phyloP scores from a whole-genome alignment of 1,140 invertebrate species.

The Bacillus rossius region DNA sequence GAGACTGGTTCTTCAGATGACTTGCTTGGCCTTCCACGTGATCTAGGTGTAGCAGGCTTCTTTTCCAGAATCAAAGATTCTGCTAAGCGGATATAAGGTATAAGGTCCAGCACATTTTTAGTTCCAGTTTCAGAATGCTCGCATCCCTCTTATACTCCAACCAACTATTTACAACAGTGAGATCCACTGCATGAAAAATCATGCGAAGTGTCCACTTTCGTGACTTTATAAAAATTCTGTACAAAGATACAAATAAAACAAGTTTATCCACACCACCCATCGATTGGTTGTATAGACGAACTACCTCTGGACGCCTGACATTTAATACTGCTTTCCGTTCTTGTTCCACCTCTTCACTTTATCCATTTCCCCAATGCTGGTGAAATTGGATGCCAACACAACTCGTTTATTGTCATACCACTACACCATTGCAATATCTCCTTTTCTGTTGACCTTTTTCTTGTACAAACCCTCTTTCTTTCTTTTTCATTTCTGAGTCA shows the following conservation, averaged over 20 bases:
- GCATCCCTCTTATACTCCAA: constrained; percentile 28
- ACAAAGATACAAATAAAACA: constrained; percentile 28
- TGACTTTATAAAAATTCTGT: constrained; percentile 28
- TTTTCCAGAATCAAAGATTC: constrained; percentile 11
- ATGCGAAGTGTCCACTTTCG: constrained; percentile 34
- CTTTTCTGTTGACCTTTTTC: constrained; percentile 16
- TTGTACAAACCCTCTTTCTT: constrained; percentile 10
- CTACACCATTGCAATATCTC: constrained; percentile 35
- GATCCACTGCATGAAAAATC: constrained; percentile 30
- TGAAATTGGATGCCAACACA: constrained; percentile 40
- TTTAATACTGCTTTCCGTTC: constrained; percentile 28
- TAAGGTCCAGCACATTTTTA: constrained; percentile 12
- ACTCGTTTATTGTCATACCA: constrained; percentile 40
- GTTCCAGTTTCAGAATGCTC: not conserved
- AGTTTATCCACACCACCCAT: constrained; percentile 40
- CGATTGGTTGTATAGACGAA: constrained; percentile 33
- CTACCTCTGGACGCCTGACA: constrained; percentile 33
- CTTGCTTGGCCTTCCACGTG: not conserved
- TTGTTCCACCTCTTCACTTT: constrained; percentile 34
- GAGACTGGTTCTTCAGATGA: not conserved
- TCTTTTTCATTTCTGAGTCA: constrained; percentile 37
- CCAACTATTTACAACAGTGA: constrained; percentile 28
- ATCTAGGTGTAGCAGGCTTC: constrained; percentile 1
- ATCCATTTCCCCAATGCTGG: constrained; percentile 37
- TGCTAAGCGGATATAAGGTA: constrained; percentile 14